Base-by-base conservation (phyloP, 1,140 invertebrate genomes). In the Drosophila repleta region DNA sequence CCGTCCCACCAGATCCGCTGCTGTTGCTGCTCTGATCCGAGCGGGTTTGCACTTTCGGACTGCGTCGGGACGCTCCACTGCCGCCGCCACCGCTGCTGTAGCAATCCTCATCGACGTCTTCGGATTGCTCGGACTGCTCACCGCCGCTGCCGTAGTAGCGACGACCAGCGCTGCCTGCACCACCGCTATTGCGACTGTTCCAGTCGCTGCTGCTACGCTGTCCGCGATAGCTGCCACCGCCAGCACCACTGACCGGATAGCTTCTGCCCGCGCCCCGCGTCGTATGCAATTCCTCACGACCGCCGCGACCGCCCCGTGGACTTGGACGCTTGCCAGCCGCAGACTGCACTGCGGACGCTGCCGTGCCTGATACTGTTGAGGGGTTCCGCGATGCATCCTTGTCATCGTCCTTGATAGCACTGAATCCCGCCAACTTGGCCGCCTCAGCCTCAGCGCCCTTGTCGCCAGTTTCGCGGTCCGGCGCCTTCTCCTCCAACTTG, bases 261-360 rank as follows among this genome's bases (percentile, higher is more conserved):
- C 46, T 63, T 6, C 82, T 57, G 7, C 74, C 58, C 0, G 66
- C 51, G 6, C 74, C 75, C 6, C 7, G 13, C 39, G 35, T 24
- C 48, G 35, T 37, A 17, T 37, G 69, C 29, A 63, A 17, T 11
- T 74, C 71, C 3, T 74, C 71, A 1, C 71, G 65, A 8, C 61
- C 39, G 18, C 72, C 39, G n/a, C 72, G 66, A 90, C 92, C 63
- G 90, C 92, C 66, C 91, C 81, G 92, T 91, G 65, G 63, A 73
- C 63, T 93, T 90, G 58, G 64, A 26, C 72, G 53, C 83, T 90
- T 82, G 62, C 93, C 49, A 4, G 32, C 24, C 18, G 37, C 61
- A 15, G 45, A 15, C 55, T 51, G 43, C 4, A 56, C 21, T 48
- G 55, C 32, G 11, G 45, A 18, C 4, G 37, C 2, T 15, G 32